Evolutionary conservation across 2,797 vertebrate genomes (phyloP).

Genomic region (Epinephelus coioides): DNA sequence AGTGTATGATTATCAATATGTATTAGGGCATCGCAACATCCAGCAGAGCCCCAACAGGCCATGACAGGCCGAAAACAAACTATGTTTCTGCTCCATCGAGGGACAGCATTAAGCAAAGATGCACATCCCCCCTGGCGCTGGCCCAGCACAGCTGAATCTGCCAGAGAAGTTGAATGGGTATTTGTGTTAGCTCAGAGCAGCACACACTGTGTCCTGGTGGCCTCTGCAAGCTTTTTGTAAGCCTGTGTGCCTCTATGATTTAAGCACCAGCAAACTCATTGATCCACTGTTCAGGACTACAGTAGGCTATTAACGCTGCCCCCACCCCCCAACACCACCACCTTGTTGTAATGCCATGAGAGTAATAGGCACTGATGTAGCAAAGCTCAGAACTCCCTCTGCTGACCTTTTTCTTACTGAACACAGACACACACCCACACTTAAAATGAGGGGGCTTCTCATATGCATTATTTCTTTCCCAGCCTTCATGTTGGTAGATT

Average conservation of each 20-base stretch:
- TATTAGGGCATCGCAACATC: constrained; percentile 67
- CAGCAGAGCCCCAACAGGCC: constrained; percentile 65
- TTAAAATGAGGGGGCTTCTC: too few species aligned
- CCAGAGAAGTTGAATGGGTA: constrained; percentile 72
- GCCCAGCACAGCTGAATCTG: constrained; percentile 58
- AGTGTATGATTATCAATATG: constrained; percentile 80
- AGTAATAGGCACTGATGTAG: neutral
- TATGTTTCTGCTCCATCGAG: constrained; percentile 63
- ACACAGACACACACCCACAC: neutral
- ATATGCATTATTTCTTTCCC: too few species aligned
- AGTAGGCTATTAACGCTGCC: neutral
- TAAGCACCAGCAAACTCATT: constrained; percentile 75
- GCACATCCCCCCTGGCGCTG: constrained; percentile 54
- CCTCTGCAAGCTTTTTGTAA: constrained; percentile 72
- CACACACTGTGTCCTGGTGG: constrained; percentile 37
- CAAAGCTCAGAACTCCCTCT: constrained; percentile 11
- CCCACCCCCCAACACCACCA: neutral
- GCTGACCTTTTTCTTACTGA: constrained; percentile 14
- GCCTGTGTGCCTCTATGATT: constrained; percentile 76
- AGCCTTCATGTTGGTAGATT: too few species aligned
- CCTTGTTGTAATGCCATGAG: neutral
- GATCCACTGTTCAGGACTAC: constrained; percentile 80
- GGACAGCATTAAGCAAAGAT: constrained; percentile 71
- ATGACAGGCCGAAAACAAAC: constrained; percentile 74
- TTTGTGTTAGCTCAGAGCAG: constrained; percentile 64